phyloP scores from a whole-genome alignment of 2,113 vertebrate genomes.

The Eupsittula cactorum region DNA sequence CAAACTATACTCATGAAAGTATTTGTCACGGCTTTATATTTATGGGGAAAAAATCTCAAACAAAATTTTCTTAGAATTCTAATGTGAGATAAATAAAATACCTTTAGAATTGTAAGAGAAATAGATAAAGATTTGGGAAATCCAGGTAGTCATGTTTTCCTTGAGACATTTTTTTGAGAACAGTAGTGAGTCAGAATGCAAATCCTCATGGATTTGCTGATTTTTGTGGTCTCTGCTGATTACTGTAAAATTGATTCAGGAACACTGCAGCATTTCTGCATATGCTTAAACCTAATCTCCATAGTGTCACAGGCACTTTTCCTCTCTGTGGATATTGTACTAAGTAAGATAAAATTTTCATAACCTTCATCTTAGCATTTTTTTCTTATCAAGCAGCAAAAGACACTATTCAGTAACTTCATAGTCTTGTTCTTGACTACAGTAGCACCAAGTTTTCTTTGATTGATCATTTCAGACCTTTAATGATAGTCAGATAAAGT shows the following conservation, averaged over 20 bases:
- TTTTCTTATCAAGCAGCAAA: neutral
- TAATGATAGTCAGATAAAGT: neutral
- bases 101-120: neutral
- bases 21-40: neutral
- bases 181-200: conserved; percentile 34
- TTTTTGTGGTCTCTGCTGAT: conserved; percentile 30
- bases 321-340: neutral
- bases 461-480: neutral
- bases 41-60: neutral
- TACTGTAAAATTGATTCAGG: conserved; percentile 52
- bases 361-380: neutral
- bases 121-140: conserved; percentile 16
- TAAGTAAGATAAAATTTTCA: neutral
- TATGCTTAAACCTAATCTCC: conserved; percentile 41
- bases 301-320: conserved; percentile 12
- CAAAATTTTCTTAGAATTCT: neutral
- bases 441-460: neutral
- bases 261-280: conserved; percentile 11
- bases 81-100: neutral
- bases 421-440: neutral
- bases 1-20: neutral
- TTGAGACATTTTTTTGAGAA: conserved; percentile 22
- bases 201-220: conserved; percentile 35
- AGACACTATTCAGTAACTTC: neutral
- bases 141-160: conserved; percentile 48